These are phyloP conservation scores for Notospermus geniculatus DNA, from an alignment of 1,140 invertebrate species.

Conservation along the genomic window DNA sequence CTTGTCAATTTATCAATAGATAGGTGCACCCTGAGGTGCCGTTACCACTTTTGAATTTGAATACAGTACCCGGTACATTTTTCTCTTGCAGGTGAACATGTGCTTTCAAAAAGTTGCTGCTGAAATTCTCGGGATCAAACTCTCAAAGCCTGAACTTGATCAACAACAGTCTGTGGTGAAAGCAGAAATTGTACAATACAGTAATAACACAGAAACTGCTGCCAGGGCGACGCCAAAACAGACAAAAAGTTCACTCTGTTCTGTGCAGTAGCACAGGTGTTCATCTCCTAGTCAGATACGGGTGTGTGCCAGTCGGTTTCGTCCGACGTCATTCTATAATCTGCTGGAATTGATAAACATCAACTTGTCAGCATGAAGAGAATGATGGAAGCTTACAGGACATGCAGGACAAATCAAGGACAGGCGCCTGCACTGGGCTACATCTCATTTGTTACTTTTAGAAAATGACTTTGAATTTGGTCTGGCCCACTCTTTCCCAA, in stretches of 20 bases:
- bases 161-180: conserved; percentile 67
- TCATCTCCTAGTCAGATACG: conserved; percentile 9
- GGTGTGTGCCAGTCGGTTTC: too few species aligned
- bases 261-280: conserved; percentile 29
- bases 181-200: conserved; percentile 61
- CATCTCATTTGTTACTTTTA: too few species aligned
- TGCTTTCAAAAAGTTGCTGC: conserved; percentile 67
- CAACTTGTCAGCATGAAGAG: too few species aligned
- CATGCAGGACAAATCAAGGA: too few species aligned
- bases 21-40: background rate
- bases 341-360: too few species aligned
- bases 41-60: background rate
- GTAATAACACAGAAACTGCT: conserved; percentile 33
- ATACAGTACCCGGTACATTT: background rate
- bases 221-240: conserved; percentile 24
- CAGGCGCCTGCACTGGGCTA: too few species aligned
- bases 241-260: conserved; percentile 43
- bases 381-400: too few species aligned
- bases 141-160: conserved; percentile 68
- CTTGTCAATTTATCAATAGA: background rate
- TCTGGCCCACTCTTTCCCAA: too few species aligned
- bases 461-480: too few species aligned
- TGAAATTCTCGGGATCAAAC: conserved; percentile 65
- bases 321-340: too few species aligned
- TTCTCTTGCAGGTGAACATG: conserved; percentile 56